Evolutionary conservation across 2,888 invertebrate species (phyloP).

Genomic region (Drymonia ruficornis): DNA sequence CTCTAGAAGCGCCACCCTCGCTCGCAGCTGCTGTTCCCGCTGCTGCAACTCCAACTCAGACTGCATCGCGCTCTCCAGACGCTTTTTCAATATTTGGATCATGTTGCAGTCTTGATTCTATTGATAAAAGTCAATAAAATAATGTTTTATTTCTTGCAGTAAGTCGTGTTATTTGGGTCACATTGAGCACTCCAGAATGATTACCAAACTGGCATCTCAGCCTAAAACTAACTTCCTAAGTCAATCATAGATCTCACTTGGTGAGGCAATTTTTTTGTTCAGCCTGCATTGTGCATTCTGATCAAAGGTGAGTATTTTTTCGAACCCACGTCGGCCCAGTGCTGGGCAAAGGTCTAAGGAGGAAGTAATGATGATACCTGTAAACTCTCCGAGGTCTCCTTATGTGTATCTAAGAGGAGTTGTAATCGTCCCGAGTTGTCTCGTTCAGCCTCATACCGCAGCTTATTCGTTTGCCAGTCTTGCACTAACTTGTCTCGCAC

Average conservation of each 20-base stretch:
- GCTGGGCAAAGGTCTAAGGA: too few relatives aligned
- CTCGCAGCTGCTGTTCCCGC: conserved; percentile 80
- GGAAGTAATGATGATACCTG: conserved; percentile 53
- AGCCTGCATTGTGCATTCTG: too few relatives aligned
- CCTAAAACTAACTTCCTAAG: too few relatives aligned
- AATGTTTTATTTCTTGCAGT: too few relatives aligned
- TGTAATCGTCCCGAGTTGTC: conserved; percentile 84
- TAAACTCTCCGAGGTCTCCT: conserved; percentile 78
- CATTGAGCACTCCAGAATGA: too few relatives aligned
- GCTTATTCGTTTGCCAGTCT: conserved; percentile 72
- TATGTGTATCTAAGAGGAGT: conserved; percentile 84
- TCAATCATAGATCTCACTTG: too few relatives aligned
- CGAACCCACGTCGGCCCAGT: too few relatives aligned
- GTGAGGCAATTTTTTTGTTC: too few relatives aligned
- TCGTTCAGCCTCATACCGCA: conserved; percentile 77
- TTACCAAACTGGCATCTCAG: too few relatives aligned
- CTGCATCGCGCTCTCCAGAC: conserved; percentile 87
- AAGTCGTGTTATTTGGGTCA: too few relatives aligned
- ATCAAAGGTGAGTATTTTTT: too few relatives aligned
- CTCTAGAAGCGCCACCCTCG: conserved; percentile 58
- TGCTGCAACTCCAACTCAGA: conserved; percentile 87
- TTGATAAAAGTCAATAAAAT: background rate
- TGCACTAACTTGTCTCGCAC: conserved; percentile 77
- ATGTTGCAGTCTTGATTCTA: conserved; percentile 88
- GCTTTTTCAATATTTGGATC: conserved; percentile 86